These are phyloP conservation scores for Octodon degus DNA, from an alignment of 2,113 vertebrate genomes.

Conservation along the genomic window DNA sequence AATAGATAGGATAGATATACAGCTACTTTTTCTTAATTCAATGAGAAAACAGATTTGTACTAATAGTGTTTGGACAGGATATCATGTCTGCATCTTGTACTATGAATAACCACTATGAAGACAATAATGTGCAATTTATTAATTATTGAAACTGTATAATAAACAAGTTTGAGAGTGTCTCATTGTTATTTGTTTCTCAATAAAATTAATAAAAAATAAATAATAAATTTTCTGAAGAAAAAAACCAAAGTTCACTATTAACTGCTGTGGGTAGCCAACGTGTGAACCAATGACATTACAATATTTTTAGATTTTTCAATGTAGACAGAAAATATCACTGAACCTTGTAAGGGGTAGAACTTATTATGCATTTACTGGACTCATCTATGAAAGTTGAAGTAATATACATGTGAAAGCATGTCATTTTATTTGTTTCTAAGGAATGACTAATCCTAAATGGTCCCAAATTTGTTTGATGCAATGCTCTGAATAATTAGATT, in stretches of 20 bases:
- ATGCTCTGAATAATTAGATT: constrained; percentile 8
- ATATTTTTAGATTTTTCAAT: background rate
- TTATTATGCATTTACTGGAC: background rate
- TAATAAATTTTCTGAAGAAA: no score
- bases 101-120: no score
- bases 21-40: no score
- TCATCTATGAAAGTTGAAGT: constrained; percentile 14
- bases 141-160: no score
- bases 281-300: background rate
- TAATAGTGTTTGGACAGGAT: no score
- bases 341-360: background rate
- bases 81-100: no score
- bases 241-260: background rate
- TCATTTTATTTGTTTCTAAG: constrained; percentile 29
- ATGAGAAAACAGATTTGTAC: no score
- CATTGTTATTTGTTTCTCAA: no score
- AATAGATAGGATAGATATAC: no score
- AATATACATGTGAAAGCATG: background rate
- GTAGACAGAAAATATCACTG: background rate
- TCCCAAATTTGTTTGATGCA: background rate
- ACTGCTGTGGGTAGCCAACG: background rate
- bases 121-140: no score
- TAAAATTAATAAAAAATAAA: no score
- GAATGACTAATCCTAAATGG: constrained; percentile 24
- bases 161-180: no score